phyloP scores from a whole-genome alignment of 2,888 invertebrate genomes.

The Nomada flava region DNA sequence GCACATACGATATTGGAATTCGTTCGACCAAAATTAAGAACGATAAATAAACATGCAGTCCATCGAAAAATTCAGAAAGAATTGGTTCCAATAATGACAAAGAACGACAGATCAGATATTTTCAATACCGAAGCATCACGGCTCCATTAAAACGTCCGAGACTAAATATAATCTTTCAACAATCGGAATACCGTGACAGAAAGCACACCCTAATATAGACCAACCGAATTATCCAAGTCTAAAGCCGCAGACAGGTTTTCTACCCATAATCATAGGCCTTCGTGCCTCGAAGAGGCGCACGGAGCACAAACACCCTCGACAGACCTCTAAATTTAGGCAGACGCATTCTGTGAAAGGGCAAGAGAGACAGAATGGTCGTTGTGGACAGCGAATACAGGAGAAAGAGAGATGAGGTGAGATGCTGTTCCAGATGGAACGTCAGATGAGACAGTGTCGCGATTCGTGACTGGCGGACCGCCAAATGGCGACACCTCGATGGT shows the following conservation, averaged over 20 bases:
- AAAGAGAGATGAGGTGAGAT: conserved; percentile 10
- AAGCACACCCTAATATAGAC: background rate
- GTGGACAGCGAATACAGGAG: conserved; percentile 10
- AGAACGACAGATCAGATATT: too few species aligned
- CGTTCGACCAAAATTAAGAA: too few species aligned
- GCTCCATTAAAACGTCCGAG: too few species aligned
- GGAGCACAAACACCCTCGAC: conserved; percentile 46
- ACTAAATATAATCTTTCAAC: background rate
- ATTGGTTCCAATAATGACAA: too few species aligned
- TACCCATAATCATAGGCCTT: background rate
- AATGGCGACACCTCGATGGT: conserved; percentile 69
- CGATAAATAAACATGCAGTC: too few species aligned
- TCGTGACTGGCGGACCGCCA: conserved; percentile 78
- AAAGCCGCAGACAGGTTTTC: background rate
- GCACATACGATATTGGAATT: too few species aligned
- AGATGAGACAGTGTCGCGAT: conserved; percentile 77
- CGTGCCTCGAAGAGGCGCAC: conserved; percentile 19
- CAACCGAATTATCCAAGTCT: background rate
- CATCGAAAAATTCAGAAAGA: too few species aligned
- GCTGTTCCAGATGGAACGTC: conserved; percentile 61
- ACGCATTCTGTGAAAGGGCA: conserved; percentile 70
- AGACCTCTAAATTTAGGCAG: conserved; percentile 69
- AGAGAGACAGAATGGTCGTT: conserved; percentile 51
- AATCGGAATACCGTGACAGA: background rate
- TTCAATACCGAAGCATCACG: too few species aligned